A percentile compares a stretch with the other conserved stretches of the same genome.
Evolutionary conservation across 2,888 invertebrate species (phyloP).

Genomic region (Fragum sueziense): DNA sequence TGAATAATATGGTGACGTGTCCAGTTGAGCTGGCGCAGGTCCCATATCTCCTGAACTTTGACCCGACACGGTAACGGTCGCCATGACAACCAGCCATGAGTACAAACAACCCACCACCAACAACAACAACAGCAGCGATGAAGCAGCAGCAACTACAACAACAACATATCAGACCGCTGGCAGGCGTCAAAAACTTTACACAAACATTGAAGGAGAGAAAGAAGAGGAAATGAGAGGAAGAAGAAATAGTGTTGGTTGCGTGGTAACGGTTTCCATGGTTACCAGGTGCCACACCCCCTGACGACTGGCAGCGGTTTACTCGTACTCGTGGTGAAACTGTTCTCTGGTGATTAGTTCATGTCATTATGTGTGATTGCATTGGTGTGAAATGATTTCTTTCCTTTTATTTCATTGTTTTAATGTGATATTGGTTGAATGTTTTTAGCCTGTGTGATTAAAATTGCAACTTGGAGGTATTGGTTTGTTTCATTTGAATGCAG

Average conservation of each 20-base stretch:
- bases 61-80: conserved; percentile 12
- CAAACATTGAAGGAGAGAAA: not conserved
- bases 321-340: not conserved
- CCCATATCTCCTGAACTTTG: conserved; percentile 38
- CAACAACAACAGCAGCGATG: conserved; percentile 32
- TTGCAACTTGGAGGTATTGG: not conserved
- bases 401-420: no score
- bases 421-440: no score
- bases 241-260: conserved; percentile 31
- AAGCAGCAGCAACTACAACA: conserved; percentile 49
- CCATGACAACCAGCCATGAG: conserved; percentile 22
- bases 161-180: conserved; percentile 36
- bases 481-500: no score
- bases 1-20: conserved; percentile 40
- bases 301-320: conserved; percentile 34
- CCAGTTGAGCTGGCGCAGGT: conserved; percentile 55
- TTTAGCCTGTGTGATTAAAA: not conserved
- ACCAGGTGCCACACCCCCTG: conserved; percentile 36
- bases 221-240: conserved; percentile 10
- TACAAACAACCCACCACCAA: conserved; percentile 17
- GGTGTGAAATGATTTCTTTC: not conserved
- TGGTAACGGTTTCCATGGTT: conserved; percentile 25
- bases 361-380: not conserved
- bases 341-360: not conserved
- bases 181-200: conserved; percentile 32